Conservation (phyloP, 2,113 vertebrate genomes). For the Spermophilus dauricus region DNA sequence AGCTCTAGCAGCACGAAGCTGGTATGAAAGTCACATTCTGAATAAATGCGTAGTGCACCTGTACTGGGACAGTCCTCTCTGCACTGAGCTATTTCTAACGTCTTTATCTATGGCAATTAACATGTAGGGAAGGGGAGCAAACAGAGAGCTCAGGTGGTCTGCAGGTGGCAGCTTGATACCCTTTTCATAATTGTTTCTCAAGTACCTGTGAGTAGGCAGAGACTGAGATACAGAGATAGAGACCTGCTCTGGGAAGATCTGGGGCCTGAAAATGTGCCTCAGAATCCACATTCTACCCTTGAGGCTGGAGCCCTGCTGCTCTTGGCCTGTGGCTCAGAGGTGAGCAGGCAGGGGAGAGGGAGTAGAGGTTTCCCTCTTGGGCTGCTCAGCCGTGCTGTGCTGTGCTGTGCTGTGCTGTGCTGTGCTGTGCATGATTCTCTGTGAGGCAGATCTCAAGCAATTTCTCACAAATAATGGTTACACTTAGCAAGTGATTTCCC, state of each 20-base stretch:
- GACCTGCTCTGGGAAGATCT: neutral
- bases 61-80: neutral
- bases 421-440: neutral
- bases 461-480: constrained; percentile 6
- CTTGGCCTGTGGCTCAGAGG: neutral
- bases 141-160: neutral
- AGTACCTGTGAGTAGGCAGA: neutral
- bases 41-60: neutral
- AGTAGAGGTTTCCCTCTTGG: neutral
- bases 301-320: neutral
- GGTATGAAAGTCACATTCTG: neutral
- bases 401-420: neutral
- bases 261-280: neutral
- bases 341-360: neutral
- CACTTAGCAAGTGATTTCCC: neutral
- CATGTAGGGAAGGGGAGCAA: neutral
- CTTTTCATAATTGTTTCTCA: neutral
- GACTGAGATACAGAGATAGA: neutral
- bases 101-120: neutral
- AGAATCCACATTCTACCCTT: neutral
- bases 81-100: neutral
- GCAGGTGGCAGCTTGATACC: neutral
- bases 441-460: neutral
- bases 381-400: neutral
- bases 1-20: neutral